These are phyloP conservation scores for Hypomecis punctinalis DNA, from an alignment of 2,888 invertebrate species.

Conservation along the genomic window DNA sequence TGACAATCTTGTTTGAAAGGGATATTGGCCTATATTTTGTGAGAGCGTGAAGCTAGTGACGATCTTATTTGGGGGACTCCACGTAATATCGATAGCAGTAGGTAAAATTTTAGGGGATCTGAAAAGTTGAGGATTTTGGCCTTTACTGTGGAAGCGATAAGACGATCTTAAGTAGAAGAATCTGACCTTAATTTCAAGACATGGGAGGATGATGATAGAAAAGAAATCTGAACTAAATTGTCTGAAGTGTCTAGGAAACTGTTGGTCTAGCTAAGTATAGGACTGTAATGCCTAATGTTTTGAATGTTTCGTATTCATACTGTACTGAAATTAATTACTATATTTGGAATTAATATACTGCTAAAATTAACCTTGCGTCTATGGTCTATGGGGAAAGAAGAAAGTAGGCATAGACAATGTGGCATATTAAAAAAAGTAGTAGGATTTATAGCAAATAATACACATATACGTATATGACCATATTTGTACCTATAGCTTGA, in stretches of 20 bases:
- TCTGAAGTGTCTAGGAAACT: not conserved
- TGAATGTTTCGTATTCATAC: not conserved
- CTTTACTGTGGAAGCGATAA: too few species aligned
- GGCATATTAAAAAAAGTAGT: slow-evolving; percentile 35
- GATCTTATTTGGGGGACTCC: not conserved
- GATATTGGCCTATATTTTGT: too few species aligned
- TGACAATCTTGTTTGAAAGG: too few species aligned
- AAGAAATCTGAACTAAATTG: too few species aligned
- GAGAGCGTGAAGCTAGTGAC: not conserved
- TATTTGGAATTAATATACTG: not conserved
- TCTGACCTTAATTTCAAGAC: too few species aligned
- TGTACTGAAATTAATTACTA: not conserved
- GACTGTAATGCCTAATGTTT: slow-evolving; percentile 5
- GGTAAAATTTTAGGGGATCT: too few species aligned
- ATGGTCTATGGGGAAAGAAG: not conserved
- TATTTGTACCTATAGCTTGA: slow-evolving; percentile 28
- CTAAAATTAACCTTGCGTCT: too few species aligned
- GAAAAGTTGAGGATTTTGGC: too few species aligned
- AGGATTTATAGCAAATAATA: slow-evolving; percentile 33
- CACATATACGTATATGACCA: slow-evolving; percentile 30
- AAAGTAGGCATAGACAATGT: slow-evolving; percentile 10
- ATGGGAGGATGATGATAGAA: too few species aligned
- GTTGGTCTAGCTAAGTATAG: not conserved
- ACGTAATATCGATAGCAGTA: too few species aligned
- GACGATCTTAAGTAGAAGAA: too few species aligned